Percentiles rank a stretch among this genome's conserved stretches.
Evolutionary conservation across 92 coral and sea anemone genomes (phyloP).

Genomic region (Porites rus): DNA sequence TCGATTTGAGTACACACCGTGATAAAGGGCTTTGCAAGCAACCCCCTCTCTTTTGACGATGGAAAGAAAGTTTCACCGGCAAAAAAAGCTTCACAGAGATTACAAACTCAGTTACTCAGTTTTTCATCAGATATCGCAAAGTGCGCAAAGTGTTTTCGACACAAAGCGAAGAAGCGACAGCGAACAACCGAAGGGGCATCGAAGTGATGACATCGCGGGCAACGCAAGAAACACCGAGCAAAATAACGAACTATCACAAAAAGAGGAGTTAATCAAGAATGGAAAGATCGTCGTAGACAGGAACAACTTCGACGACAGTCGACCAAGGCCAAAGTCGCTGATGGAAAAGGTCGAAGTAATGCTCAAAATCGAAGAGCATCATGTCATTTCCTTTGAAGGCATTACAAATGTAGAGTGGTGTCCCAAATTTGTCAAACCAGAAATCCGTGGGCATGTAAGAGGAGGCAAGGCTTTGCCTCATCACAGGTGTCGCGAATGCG

Average conservation of each 20-base stretch:
- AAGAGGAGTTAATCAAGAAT: not conserved
- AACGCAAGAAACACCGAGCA: not conserved
- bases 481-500: too few species aligned
- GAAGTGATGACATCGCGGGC: slow-evolving; percentile 3
- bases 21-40: not conserved
- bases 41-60: slow-evolving; percentile 11
- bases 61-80: not conserved
- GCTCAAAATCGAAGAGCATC: slow-evolving; percentile 41
- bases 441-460: too few species aligned
- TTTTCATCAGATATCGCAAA: slow-evolving; percentile 1
- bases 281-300: slow-evolving; percentile 11
- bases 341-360: slow-evolving; percentile 39
- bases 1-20: not conserved
- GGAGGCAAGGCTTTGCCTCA: too few species aligned
- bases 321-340: slow-evolving; percentile 35
- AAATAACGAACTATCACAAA: not conserved
- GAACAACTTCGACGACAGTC: slow-evolving; percentile 14
- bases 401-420: not conserved
- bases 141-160: not conserved
- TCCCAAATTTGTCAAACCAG: too few species aligned
- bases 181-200: not conserved
- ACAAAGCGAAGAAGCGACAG: slow-evolving; percentile 3
- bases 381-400: slow-evolving; percentile 40
- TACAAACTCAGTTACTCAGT: not conserved
- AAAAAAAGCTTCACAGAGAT: not conserved